These are phyloP conservation scores for Reticulitermes lucifugus DNA, from an alignment of 2,888 invertebrate genomes.

Conservation along the genomic window DNA sequence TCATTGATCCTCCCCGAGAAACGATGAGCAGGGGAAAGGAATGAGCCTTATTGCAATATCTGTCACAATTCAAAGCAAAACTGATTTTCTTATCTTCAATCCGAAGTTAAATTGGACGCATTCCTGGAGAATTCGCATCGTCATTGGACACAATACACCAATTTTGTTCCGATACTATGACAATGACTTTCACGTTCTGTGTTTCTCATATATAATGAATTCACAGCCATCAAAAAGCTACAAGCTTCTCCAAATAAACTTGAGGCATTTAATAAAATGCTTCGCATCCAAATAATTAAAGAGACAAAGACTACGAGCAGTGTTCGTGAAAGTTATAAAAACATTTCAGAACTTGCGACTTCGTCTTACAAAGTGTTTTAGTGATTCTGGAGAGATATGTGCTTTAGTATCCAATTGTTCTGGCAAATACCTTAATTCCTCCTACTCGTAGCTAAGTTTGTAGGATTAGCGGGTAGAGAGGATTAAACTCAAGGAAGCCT, in stretches of 20 bases:
- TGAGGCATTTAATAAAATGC: not conserved
- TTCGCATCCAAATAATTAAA: not conserved
- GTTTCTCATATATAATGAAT: not conserved
- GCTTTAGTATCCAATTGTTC: not conserved
- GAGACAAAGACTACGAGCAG: not conserved
- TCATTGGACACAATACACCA: not conserved
- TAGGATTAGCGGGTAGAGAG: not conserved
- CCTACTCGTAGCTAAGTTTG: not conserved
- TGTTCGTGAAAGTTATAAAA: not conserved
- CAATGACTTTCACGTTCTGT: not conserved
- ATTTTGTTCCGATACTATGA: not conserved
- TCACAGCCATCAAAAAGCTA: not conserved
- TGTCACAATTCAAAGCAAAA: too few species aligned
- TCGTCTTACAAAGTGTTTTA: not conserved
- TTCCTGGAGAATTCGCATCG: not conserved
- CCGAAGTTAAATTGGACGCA: not conserved
- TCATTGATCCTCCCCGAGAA: too few species aligned
- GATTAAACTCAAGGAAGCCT: not conserved
- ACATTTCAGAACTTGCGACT: not conserved
- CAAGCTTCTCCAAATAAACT: not conserved
- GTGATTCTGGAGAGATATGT: not conserved
- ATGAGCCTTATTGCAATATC: too few species aligned
- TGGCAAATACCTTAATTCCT: not conserved
- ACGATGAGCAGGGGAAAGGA: too few species aligned
- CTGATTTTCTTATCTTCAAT: too few species aligned